A percentile compares a stretch with the other conserved stretches of the same genome.
phyloP scores from a whole-genome alignment of 2,113 vertebrate genomes.

The Malurus elegans region DNA sequence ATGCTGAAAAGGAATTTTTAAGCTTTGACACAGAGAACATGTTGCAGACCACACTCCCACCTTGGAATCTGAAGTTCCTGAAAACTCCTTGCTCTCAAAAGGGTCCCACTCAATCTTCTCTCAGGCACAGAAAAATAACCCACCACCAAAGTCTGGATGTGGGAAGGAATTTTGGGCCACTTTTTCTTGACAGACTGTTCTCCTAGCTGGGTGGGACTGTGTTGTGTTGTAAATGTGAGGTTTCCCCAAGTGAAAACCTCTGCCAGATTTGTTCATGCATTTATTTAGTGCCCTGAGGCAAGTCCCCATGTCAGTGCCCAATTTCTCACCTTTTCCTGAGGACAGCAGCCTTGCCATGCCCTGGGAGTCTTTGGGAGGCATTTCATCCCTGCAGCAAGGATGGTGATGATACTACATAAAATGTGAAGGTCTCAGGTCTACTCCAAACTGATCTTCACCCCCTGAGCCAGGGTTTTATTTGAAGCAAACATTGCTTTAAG shows the following conservation, averaged over 20 bases:
- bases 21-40: not conserved
- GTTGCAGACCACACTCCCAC: not conserved
- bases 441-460: not conserved
- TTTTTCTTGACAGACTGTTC: not conserved
- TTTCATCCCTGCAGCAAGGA: not conserved
- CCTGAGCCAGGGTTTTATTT: not conserved
- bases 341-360: not conserved
- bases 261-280: not conserved
- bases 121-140: not conserved
- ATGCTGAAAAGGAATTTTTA: not conserved
- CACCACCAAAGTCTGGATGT: not conserved
- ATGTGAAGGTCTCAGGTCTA: not conserved
- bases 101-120: not conserved
- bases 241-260: not conserved
- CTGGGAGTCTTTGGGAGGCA: not conserved
- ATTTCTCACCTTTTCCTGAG: not conserved
- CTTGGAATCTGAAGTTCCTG: not conserved
- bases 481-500: not conserved
- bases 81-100: not conserved
- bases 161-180: not conserved
- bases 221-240: not conserved
- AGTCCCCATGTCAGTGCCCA: not conserved
- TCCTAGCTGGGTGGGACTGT: not conserved
- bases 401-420: not conserved
- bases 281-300: not conserved